phyloP scores from a whole-genome alignment of 1,140 invertebrate species.

The Drosophila hydei region DNA sequence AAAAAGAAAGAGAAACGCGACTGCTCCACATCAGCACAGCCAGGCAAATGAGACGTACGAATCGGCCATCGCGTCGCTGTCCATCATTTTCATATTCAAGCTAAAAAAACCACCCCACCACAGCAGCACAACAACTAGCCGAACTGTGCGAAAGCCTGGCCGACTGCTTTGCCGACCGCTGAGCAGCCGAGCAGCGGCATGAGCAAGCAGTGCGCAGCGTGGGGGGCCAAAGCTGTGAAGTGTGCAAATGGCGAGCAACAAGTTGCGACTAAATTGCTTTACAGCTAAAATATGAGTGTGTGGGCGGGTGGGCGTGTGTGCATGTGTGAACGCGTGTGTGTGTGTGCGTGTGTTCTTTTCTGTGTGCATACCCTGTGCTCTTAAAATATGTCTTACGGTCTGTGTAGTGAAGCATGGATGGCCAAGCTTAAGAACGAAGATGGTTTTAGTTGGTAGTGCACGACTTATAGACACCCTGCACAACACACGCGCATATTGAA shows the following conservation, averaged over 20 bases:
- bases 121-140: too few relatives aligned
- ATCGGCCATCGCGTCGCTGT: conserved; percentile 2
- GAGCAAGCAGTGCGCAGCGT: not conserved
- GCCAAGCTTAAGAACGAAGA: too few relatives aligned
- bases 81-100: conserved; percentile 17
- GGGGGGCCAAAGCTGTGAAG: conserved; percentile 1
- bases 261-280: conserved; percentile 30
- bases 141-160: conserved; percentile 9
- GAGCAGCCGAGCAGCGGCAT: not conserved
- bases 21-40: conserved; percentile 25
- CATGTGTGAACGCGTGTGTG: not conserved
- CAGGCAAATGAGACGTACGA: conserved; percentile 31
- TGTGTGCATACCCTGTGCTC: conserved; percentile 8
- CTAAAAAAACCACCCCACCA: not conserved
- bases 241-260: conserved; percentile 21
- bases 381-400: not conserved
- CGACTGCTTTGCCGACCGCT: conserved; percentile 43
- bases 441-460: too few relatives aligned
- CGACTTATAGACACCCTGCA: too few relatives aligned
- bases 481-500: too few relatives aligned
- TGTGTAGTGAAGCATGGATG: too few relatives aligned
- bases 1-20: conserved; percentile 13
- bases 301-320: not conserved
- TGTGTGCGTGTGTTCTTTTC: not conserved
- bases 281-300: conserved; percentile 1